phyloP scores from a whole-genome alignment of 1,140 invertebrate genomes.

The Pseudomyrmex gracilis region DNA sequence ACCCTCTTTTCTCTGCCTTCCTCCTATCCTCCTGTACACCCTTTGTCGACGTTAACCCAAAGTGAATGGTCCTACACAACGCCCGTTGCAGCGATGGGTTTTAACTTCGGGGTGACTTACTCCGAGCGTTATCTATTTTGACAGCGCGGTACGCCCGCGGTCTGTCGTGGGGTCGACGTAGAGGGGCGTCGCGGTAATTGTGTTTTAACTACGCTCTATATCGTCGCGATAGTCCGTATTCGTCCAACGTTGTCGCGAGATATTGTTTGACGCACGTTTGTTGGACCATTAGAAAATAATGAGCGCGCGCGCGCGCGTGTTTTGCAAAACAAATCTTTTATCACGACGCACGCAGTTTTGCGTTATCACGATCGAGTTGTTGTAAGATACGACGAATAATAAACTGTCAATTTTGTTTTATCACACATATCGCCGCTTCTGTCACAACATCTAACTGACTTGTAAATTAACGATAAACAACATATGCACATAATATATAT shows the following conservation, averaged over 20 bases:
- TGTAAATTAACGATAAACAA: constrained; percentile 61
- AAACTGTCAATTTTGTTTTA: background rate
- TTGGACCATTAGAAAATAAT: constrained; percentile 4
- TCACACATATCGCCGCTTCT: background rate
- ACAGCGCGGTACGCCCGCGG: constrained; percentile 83
- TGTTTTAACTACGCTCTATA: constrained; percentile 78
- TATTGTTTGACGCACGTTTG: constrained; percentile 11
- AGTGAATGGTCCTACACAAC: constrained; percentile 79
- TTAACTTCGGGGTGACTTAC: constrained; percentile 85
- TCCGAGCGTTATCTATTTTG: constrained; percentile 85
- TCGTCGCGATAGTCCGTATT: constrained; percentile 53
- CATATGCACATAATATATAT: background rate
- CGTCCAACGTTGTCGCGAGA: constrained; percentile 20
- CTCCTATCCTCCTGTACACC: constrained; percentile 65
- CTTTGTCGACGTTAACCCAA: constrained; percentile 82
- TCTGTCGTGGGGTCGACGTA: constrained; percentile 78
- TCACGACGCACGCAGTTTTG: background rate
- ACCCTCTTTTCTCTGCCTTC: constrained; percentile 61
- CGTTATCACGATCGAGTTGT: background rate
- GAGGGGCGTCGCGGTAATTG: constrained; percentile 79
- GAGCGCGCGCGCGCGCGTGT: background rate
- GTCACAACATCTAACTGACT: constrained; percentile 2
- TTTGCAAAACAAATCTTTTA: background rate
- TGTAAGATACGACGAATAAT: background rate
- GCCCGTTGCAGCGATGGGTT: constrained; percentile 79